These are phyloP conservation scores for Lophotriccus pileatus DNA, from an alignment of 2,797 vertebrate species.

Conservation along the genomic window DNA sequence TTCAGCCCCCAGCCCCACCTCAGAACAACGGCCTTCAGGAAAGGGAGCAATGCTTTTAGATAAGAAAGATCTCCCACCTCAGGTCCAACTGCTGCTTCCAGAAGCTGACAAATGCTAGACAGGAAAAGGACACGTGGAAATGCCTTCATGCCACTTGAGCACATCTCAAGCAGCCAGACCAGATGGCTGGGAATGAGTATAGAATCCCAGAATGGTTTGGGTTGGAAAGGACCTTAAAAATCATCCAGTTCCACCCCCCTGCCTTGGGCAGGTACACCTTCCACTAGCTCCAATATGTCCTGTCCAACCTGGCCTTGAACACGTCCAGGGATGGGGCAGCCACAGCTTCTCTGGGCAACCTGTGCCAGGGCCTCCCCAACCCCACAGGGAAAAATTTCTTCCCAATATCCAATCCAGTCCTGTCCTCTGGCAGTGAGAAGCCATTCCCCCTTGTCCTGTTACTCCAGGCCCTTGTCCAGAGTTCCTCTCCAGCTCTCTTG, in stretches of 20 bases:
- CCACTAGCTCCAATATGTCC: background rate
- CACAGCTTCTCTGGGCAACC: background rate
- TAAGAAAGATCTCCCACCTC: background rate
- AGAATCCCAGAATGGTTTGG: background rate
- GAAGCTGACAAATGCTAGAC: background rate
- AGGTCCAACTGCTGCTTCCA: background rate
- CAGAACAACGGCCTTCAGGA: background rate
- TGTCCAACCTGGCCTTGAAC: fast-evolving
- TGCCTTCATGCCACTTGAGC: background rate
- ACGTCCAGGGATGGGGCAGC: background rate
- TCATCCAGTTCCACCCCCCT: too few species aligned
- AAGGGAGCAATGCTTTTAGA: background rate
- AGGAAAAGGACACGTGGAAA: background rate
- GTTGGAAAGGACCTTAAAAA: background rate
- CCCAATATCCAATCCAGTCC: fast-evolving
- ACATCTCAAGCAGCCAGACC: background rate
- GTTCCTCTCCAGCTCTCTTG: background rate
- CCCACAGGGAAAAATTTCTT: background rate
- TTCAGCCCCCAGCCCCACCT: background rate
- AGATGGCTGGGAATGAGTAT: background rate
- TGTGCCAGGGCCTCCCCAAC: background rate
- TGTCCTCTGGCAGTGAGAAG: background rate
- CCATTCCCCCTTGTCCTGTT: background rate
- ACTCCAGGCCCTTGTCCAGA: background rate
- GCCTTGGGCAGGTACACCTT: background rate